Base-by-base conservation (phyloP, 2,113 vertebrate genomes). In the Oophaga pumilio region DNA sequence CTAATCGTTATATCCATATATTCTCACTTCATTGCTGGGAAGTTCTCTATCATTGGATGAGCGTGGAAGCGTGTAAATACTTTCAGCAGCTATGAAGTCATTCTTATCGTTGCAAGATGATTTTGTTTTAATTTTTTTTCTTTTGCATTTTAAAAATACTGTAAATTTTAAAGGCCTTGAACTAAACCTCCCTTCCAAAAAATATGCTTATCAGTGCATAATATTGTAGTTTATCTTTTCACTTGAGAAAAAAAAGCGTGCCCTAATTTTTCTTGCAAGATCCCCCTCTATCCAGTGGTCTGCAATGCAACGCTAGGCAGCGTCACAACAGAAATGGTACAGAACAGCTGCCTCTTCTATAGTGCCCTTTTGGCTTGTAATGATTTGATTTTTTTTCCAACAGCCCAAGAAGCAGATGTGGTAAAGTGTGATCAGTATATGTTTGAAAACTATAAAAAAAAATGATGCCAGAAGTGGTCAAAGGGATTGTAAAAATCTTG, bases 301-400 rank as follows among this genome's bases (percentile, higher is more conserved):
- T 66, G 57, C 84, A 86, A 11, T 68, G 60, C 60, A 22, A 24
- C 56, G 60, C 52, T 53, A 78, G 33, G 85, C 49, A 50, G 49
- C 80, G 64, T 86, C 74, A 77, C 71, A 81, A 81, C 77, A 62
- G 86, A 50, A 87, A 82, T 87, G 86, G 86, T 82, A 87, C 59
- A 76, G 69, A 87, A 82, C 86, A 87, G 86, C 86, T 83, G 86
- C 79, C 79, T 82, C 60, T 17, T 52, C 79, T 82, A 82, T 87
- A 76, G 57, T 87, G 86, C 86, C 86, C 86, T 82, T 87, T 87
- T 87, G 86, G 86, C 86, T 87, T 87, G 86, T 87, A 87, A 87
- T 52, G 59, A 81, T 83, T 87, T 82, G 78, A 64, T 62, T 87
- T 87, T 87, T 74, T 87, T 82, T 87, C 86, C 86, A 83, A 82